phyloP scores from a whole-genome alignment of 1,140 invertebrate genomes.

The Drosophila punjabiensis region DNA sequence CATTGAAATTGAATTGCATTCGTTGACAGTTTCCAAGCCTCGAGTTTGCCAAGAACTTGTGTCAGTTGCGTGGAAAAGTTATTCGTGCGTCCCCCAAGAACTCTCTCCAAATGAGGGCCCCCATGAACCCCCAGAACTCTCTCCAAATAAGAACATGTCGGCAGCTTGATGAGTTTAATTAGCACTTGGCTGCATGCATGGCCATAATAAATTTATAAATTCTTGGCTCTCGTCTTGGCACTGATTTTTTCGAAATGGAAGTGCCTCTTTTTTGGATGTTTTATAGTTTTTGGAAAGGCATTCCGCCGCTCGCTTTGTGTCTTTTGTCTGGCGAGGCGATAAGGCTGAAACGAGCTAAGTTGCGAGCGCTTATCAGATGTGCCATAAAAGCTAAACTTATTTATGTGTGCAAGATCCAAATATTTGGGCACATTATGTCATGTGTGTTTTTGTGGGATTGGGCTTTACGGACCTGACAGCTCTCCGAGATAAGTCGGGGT shows the following conservation, averaged over 20 bases:
- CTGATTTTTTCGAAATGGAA: constrained; percentile 34
- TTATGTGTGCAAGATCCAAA: constrained; percentile 66
- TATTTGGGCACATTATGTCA: constrained; percentile 68
- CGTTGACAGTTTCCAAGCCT: constrained; percentile 16
- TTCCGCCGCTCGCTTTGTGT: constrained; percentile 17
- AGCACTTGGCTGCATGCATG: constrained; percentile 63
- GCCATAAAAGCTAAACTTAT: constrained; percentile 54
- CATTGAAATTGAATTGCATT: constrained; percentile 22
- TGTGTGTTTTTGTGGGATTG: constrained; percentile 14
- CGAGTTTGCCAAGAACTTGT: constrained; percentile 19
- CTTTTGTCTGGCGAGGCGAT: constrained; percentile 40
- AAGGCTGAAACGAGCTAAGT: constrained; percentile 47
- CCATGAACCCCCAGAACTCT: constrained; percentile 7
- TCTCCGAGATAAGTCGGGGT: constrained; percentile 31
- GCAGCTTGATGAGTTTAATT: constrained; percentile 61
- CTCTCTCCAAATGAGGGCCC: constrained; percentile 9
- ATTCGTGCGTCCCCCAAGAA: constrained; percentile 1
- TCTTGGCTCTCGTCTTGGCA: constrained; percentile 44
- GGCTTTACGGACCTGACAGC: constrained; percentile 1
- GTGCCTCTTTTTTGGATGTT: constrained; percentile 24
- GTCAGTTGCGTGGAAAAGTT: constrained; percentile 22
- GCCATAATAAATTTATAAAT: constrained; percentile 34
- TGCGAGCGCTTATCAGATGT: constrained; percentile 56
- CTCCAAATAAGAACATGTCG: constrained; percentile 14
- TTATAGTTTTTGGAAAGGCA: constrained; percentile 31